Evolutionary conservation across 2,113 vertebrate species (phyloP), one percentile per base, ranked within the genome.

Genomic region (Lycocorax pyrrhopterus): DNA sequence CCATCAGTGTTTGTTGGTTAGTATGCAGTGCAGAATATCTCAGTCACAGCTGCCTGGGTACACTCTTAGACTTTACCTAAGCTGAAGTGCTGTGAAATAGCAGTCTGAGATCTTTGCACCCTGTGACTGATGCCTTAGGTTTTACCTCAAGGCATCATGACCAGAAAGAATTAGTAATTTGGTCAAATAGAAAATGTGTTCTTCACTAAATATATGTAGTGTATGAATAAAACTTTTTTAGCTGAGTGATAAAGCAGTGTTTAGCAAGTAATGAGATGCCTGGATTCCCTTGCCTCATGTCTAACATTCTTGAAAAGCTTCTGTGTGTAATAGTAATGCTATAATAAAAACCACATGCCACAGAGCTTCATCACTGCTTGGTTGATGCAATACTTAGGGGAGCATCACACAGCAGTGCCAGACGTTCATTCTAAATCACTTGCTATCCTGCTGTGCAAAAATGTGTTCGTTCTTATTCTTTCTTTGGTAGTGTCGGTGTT

Each of bases 1-100:
- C 98, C 99, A 0, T 98, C 98, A 79, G 88, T 98, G 39, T 96
- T 98, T 90, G 98, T 99, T 88, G 99, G 99, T 99, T 90, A 96
- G 99, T 99, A 97, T 44, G 29, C 59, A 73, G 2, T 10, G 0
- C 8, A 74, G 53, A 76, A 17, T 26, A 43, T 12, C 20, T 59
- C 35, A 18, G 21, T n/a, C 33, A 69, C 23, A 11, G 37, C 71
- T 85, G 51, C 44, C 82, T 66, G 55, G 13, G 4, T 59, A 2
- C 32, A 17, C 83, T 77, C 55, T 62, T 68, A 71, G 69, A n/a
- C 75, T 75, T 62, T 49, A 62, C 35, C 47, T 63, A 63, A 88
- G 46, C 67, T 92, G 64, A 62, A 87, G 52, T 58, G 63, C 67
- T 94, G 46, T 80, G 51, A 59, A 73, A 46, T 39, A 77, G 14